Evolutionary conservation across 1,140 invertebrate species (phyloP).

Genomic region (Drosophila micromelanica): DNA sequence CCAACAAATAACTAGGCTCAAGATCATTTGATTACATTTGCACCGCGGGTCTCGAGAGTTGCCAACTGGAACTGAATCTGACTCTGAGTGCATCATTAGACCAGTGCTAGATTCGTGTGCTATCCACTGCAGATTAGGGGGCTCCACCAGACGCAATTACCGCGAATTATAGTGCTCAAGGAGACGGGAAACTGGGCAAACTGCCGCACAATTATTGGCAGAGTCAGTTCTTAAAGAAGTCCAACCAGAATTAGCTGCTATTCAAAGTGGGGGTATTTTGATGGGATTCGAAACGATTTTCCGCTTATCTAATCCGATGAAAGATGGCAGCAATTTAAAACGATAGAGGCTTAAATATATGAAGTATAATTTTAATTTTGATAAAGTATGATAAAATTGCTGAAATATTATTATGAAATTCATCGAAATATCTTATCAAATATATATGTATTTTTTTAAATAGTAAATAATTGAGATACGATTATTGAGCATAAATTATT

Average conservation of each 20-base stretch:
- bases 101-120: constrained; percentile 76
- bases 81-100: constrained; percentile 80
- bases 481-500: no score
- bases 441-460: no score
- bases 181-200: constrained; percentile 43
- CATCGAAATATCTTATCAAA: no score
- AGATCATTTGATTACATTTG: constrained; percentile 50
- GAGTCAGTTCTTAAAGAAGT: constrained; percentile 27
- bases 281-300: constrained; percentile 6
- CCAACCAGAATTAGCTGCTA: constrained; percentile 66
- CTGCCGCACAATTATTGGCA: constrained; percentile 68
- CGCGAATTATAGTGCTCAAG: constrained; percentile 70
- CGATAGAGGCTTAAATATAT: no score
- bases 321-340: not conserved
- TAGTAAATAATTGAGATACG: no score
- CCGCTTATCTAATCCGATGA: not conserved
- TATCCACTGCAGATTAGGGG: constrained; percentile 20
- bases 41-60: constrained; percentile 18
- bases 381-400: no score
- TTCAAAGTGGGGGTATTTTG: constrained; percentile 7
- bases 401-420: no score
- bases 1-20: constrained; percentile 76
- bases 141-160: constrained; percentile 57
- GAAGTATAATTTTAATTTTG: no score
- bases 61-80: constrained; percentile 41